A percentile compares a stretch with the other conserved stretches of the same genome.
phyloP scores from a whole-genome alignment of 2,113 vertebrate species.

The Rhegmatorhina hoffmannsi region DNA sequence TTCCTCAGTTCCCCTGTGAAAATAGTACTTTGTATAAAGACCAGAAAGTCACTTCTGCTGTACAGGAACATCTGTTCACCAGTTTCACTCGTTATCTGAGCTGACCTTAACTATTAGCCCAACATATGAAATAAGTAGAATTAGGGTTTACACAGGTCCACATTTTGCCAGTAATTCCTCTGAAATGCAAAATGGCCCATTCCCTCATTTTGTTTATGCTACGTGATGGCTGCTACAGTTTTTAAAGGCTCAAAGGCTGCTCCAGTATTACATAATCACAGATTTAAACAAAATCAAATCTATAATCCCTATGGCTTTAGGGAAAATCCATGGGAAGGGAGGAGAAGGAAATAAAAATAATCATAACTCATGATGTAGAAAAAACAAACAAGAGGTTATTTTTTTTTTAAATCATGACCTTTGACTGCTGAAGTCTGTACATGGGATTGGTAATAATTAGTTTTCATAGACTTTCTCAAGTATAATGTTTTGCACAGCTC shows the following conservation, averaged over 20 bases:
- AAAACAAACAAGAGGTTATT: not conserved
- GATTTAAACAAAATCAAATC: conserved; percentile 2
- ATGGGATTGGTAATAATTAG: not conserved
- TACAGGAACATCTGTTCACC: not conserved
- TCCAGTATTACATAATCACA: not conserved
- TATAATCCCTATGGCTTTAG: not conserved
- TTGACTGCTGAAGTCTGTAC: not conserved
- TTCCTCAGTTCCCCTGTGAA: not conserved
- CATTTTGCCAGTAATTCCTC: not conserved
- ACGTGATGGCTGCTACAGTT: not conserved
- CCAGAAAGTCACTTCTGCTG: not conserved
- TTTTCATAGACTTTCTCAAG: not conserved
- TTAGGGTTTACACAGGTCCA: not conserved
- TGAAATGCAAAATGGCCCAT: not conserved
- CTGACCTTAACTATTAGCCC: not conserved
- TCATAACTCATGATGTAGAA: not conserved
- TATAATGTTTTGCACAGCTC: not conserved
- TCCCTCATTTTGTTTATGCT: not conserved
- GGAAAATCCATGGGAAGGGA: not conserved
- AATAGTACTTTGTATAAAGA: not conserved
- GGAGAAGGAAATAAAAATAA: not conserved
- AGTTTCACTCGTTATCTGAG: not conserved
- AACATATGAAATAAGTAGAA: not conserved
- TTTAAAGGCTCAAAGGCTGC: not conserved
- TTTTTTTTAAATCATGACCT: not conserved